phyloP scores from a whole-genome alignment of 2,113 vertebrate species.

The Chinchilla lanigera region DNA sequence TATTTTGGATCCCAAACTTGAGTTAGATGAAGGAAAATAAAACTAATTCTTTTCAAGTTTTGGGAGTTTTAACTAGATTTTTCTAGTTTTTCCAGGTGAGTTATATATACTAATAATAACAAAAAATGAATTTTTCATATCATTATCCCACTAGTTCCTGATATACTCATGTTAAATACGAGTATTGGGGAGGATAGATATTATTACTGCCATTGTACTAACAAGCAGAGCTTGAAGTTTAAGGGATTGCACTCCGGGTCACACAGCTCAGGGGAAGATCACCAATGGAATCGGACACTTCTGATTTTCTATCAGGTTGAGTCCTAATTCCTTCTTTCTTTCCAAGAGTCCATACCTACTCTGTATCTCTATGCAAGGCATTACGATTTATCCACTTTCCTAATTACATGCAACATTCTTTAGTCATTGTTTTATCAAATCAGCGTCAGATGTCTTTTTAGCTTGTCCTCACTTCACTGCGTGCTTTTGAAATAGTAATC shows the following conservation, averaged over 20 bases:
- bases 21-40: neutral
- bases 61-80: neutral
- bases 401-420: neutral
- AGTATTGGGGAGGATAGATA: neutral
- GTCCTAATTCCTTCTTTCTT: neutral
- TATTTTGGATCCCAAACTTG: neutral
- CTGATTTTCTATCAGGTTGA: neutral
- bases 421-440: neutral
- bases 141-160: neutral
- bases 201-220: neutral
- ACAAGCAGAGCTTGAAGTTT: neutral
- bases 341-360: neutral
- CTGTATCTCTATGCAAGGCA: neutral
- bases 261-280: neutral
- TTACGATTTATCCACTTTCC: neutral
- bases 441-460: neutral
- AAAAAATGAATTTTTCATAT: neutral
- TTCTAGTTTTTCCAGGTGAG: neutral
- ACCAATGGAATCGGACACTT: neutral
- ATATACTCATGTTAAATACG: neutral
- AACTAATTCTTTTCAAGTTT: neutral
- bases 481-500: neutral
- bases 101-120: constrained; percentile 12
- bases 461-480: neutral
- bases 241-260: neutral